Evolutionary conservation across 2,888 invertebrate species (phyloP), one percentile per base, ranked within the genome.

Genomic region (Quadriops clusia): DNA sequence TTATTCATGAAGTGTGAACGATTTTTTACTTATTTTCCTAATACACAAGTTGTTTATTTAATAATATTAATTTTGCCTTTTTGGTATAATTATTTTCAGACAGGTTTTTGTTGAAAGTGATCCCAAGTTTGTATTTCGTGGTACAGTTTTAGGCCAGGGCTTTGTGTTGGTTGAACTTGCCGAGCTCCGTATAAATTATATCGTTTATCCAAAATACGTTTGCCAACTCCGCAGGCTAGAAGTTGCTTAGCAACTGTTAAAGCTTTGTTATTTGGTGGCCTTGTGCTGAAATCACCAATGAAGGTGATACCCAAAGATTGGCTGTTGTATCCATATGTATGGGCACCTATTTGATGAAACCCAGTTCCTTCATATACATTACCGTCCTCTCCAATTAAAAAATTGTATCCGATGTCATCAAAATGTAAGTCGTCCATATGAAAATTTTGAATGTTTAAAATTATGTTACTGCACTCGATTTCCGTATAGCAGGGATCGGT

Each of bases 351-450:
- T 36, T 52, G 55, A 30, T 56, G 58, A 72, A 73, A 74, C 0
- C 72, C 72, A 1, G 63, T 59, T 5, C 72, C 74, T 54, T 73
- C 72, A 34, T 72, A 75, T 10, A 74, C 55, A 32, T 61, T 65
- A 1, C 72, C 74, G 46, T 72, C 72, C 2, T 68, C 69, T 2
- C 72, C 72, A 28, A 74, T 60, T 29, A 74, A 30, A 44, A 74
- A 74, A 36, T 73, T 72, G 44, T 64, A 68, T 15, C 66, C 74
- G 31, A 76, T 68, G 44, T 76, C 74, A 23, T 55, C 51, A 47
- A 65, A 73, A 8, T 61, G 55, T 11, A 61, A 38, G 2, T 45
- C 44, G 26, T 65, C 55, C 50, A 66, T 65, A 11, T 74, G 74
- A 39, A 63, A 64, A 28, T 56, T 50, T 37, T 73, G 68, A 18